A percentile compares a stretch with the other conserved stretches of the same genome.
Conservation (phyloP, 1,140 invertebrate genomes). For the Euwallacea similis region DNA sequence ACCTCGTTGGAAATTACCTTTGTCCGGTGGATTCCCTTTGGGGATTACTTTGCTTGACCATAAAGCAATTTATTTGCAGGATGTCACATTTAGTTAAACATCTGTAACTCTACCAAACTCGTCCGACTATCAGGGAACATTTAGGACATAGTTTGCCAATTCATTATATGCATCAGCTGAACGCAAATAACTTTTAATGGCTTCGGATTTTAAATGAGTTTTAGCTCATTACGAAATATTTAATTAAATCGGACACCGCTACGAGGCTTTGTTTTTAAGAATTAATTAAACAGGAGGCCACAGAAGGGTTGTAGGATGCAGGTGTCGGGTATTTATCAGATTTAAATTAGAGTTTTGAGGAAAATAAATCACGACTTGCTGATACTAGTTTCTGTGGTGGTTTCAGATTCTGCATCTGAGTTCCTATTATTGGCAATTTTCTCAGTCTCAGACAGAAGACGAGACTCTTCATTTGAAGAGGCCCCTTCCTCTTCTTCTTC, state of each 20-base stretch:
- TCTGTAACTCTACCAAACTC: neutral
- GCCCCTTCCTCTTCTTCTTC: constrained; percentile 32
- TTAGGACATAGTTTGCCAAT: neutral
- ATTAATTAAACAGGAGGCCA: too few species aligned
- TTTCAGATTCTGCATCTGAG: constrained; percentile 4
- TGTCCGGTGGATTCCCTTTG: too few species aligned
- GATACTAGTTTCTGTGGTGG: neutral
- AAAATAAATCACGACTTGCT: neutral
- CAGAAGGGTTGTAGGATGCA: too few species aligned
- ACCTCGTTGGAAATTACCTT: too few species aligned
- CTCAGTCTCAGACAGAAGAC: neutral
- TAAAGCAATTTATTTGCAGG: constrained; percentile 5
- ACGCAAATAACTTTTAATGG: constrained; percentile 15
- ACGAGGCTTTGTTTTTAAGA: too few species aligned
- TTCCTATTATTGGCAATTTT: neutral
- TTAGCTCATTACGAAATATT: too few species aligned
- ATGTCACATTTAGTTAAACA: constrained; percentile 7
- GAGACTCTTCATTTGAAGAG: constrained; percentile 22
- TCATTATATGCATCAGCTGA: constrained; percentile 3
- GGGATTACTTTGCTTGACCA: neutral
- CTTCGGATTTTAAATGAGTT: neutral
- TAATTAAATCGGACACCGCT: too few species aligned
- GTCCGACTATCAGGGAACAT: constrained; percentile 5
- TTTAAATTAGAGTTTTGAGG: neutral
- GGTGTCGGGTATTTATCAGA: neutral